Evolutionary conservation across 2,113 vertebrate species (phyloP), one percentile per base, ranked within the genome.

Genomic region (Parus major): DNA sequence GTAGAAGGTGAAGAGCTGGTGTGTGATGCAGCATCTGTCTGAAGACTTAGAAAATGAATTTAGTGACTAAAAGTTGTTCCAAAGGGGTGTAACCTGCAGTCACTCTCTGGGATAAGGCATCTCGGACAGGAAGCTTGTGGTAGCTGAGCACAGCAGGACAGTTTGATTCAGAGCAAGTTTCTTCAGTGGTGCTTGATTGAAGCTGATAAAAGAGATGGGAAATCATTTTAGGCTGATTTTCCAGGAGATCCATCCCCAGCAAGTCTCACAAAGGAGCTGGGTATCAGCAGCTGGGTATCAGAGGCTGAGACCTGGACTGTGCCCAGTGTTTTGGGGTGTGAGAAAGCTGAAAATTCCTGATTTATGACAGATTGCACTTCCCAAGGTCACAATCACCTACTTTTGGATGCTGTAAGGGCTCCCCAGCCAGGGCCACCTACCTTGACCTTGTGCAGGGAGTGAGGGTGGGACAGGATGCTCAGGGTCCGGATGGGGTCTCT

Each of bases 21-120:
- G 98, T 61, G 98, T 68, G 87, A 99, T 95, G 27, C 99, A 99
- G 95, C 99, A 99, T 1, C 94, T 98, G 15, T 99, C 98, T 92
- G 81, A 72, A 31, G 95, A 86, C 98, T 98, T 42, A n/a, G 94
- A 79, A 88, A 39, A 96, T 3, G 59, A 5, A 50, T 57, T 86
- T 27, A 25, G 6, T 39, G 42, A 21, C 20, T 36, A 50, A 42
- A 68, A 61, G n/a, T 14, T 53, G 36, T 82, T 66, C 82, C 50
- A 29, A 23, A 69, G 9, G 3, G 12, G 46, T 31, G 15, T 12
- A 7, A 19, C 4, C 55, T 9, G 14, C 5, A 53, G 66, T 4
- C 1, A 0, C n/a, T 2, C 12, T 8, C 52, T 9, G 41, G 47
- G 60, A 53, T 12, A 31, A 87, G 12, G 7, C 46, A 5, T 4